A percentile compares a stretch with the other conserved stretches of the same genome.
phyloP scores from a whole-genome alignment of 2,797 vertebrate genomes.

The Poecilia velifera region DNA sequence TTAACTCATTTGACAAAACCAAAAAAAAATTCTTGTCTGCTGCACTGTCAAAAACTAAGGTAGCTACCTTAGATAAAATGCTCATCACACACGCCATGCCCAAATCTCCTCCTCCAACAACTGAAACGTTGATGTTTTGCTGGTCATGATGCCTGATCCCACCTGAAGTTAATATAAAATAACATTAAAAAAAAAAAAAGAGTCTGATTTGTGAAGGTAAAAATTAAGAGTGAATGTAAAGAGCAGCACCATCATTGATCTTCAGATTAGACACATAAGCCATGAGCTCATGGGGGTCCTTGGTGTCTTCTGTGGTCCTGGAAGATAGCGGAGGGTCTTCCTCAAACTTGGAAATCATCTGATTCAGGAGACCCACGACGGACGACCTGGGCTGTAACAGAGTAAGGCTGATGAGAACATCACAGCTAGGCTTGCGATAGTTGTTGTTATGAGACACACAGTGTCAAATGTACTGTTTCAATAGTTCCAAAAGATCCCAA shows the following conservation, averaged over 20 bases:
- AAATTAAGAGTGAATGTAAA: background rate
- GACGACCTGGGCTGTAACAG: conserved; percentile 88
- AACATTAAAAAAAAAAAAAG: background rate
- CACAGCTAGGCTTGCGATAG: background rate
- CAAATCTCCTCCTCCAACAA: conserved; percentile 93
- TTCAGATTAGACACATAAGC: conserved; percentile 85
- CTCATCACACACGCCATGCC: conserved; percentile 91
- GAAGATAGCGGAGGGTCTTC: conserved; percentile 90
- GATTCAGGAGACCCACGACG: conserved; percentile 84
- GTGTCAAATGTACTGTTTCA: background rate
- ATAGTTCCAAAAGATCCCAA: background rate
- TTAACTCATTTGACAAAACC: too few relatives aligned
- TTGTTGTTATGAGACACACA: background rate
- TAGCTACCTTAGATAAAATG: conserved; percentile 88
- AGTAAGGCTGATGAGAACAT: conserved; percentile 1
- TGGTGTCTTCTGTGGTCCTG: conserved; percentile 73
- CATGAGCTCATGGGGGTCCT: conserved; percentile 86
- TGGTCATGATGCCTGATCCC: conserved; percentile 59
- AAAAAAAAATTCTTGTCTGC: too few relatives aligned
- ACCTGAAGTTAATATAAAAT: conserved; percentile 50
- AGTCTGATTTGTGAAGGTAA: background rate
- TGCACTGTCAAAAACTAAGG: background rate
- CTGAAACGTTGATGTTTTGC: conserved; percentile 85
- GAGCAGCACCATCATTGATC: conserved; percentile 84
- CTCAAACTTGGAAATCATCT: conserved; percentile 94